phyloP scores from a whole-genome alignment of 1,140 invertebrate species.

The Cotesia typhae region DNA sequence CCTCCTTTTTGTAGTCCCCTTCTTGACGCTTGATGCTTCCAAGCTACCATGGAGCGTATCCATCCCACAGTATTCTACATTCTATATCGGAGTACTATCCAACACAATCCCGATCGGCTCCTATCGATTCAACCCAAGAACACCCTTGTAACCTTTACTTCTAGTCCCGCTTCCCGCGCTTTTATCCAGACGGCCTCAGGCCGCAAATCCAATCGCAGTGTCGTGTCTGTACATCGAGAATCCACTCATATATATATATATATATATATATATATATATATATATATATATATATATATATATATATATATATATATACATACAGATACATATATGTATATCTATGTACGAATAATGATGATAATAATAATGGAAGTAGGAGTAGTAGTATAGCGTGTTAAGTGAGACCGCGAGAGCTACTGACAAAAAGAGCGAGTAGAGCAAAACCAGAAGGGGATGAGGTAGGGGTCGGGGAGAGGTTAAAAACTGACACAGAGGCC shows the following conservation, averaged over 20 bases:
- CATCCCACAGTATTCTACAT: neutral
- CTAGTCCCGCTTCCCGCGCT: neutral
- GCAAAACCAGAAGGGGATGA: too few species aligned
- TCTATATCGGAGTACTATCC: neutral
- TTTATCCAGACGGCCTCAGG: constrained; percentile 11
- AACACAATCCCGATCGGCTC: constrained; percentile 7
- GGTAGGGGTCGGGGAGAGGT: neutral
- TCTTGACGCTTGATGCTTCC: too few species aligned
- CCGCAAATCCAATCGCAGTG: constrained; percentile 24
- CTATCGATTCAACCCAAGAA: constrained; percentile 9
- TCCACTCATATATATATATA: neutral
- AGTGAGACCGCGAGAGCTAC: neutral
- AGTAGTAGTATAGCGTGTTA: too few species aligned
- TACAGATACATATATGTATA: too few species aligned
- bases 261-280: neutral
- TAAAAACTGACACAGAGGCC: constrained; percentile 21
- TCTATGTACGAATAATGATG: too few species aligned
- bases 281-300: neutral
- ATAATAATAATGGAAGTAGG: too few species aligned
- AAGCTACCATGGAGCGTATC: too few species aligned
- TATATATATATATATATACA: neutral
- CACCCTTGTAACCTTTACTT: neutral
- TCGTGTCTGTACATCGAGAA: neutral
- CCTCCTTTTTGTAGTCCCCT: neutral
- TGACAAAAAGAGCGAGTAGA: too few species aligned